Base-by-base conservation (phyloP, 30 jellyfish, hydroid and myxozoan genomes). In the Turritopsis rubra region DNA sequence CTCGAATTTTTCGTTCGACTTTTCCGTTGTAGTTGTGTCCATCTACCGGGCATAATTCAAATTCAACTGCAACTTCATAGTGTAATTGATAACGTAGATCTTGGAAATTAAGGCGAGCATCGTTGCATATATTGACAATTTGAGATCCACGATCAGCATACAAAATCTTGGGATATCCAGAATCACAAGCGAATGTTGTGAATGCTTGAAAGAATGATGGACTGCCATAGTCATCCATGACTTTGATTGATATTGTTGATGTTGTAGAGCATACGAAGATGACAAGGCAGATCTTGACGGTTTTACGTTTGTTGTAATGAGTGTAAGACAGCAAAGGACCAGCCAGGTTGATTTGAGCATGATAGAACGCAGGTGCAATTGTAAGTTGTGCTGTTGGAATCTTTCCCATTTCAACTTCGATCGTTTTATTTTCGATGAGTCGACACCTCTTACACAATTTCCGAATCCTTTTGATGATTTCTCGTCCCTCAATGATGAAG, bases 161-260 rank as follows among this genome's bases (percentile, higher is more conserved):
- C 21, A 54, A 18, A 16, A 21, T 16, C 21, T 54, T 54, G 19
- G 72, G 72, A 54, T 54, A 54, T 18, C 72, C 72, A 54, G 72
- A 16, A 21, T 54, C 72, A 21, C 72, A 54, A 21, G 72, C 72
- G 72, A 54, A 54, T 18, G 19, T 18, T 54, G 83, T 75, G 83
- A 75, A 75, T 75, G 83, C 83, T 26, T 13, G 75, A 26, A 75
- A n/a, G 83, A 75, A 75, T 22, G 83, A 25, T 13, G 83, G 75
- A 20, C 65, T 26, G 8, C 65, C 8, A 68, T 22, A 75, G 66
- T 26, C 74, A 21, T 75, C 83, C 83, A 75, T n/a, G n/a, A n/a
- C n/a, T n/a, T n/a, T n/a, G n/a, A n/a, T n/a, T n/a, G n/a, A n/a
- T n/a, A n/a, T n/a, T 29, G 19, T 75, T 16, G 74, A 16, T 75